Percentiles rank a stretch among this genome's conserved stretches.
phyloP scores from a whole-genome alignment of 2,797 vertebrate genomes.

The Rhynchotus rufescens region DNA sequence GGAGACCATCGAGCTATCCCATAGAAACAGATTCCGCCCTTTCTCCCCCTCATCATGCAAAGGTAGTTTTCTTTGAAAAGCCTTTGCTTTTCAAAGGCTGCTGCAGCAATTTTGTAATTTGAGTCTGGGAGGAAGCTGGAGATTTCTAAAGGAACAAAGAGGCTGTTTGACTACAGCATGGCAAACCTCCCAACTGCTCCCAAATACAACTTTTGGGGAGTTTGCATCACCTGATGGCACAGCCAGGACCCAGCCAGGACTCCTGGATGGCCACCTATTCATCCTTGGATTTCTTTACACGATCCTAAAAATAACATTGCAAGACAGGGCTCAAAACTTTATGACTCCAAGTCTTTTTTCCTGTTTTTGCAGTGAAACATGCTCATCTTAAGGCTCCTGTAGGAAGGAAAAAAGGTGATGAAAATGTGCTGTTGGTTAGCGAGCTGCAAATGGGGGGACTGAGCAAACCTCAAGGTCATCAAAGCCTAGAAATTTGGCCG shows the following conservation, averaged over 20 bases:
- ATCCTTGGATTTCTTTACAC: not conserved
- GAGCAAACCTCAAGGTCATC: conserved; percentile 30
- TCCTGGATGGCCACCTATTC: not conserved
- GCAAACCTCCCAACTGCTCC: not conserved
- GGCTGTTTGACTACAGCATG: not conserved
- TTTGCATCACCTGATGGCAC: not conserved
- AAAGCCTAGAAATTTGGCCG: not conserved
- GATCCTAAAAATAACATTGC: not conserved
- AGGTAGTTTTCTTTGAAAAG: not conserved
- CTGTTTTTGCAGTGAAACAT: not conserved
- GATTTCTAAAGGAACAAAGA: not conserved
- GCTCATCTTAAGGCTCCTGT: not conserved
- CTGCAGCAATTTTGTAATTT: not conserved
- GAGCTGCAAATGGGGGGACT: not conserved
- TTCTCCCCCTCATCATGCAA: not conserved
- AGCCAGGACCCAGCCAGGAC: not conserved
- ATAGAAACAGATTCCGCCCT: not conserved
- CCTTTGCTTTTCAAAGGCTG: not conserved
- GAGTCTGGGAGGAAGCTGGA: not conserved
- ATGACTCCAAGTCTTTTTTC: not conserved
- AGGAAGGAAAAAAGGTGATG: not conserved
- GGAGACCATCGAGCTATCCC: not conserved
- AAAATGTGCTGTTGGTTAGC: conserved; percentile 14
- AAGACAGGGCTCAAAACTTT: not conserved
- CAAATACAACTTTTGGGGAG: not conserved